Percentiles rank a stretch among this genome's conserved stretches.
These are phyloP conservation scores for Hirtodrosophila alboralis DNA, from an alignment of 2,888 invertebrate genomes.

Conservation along the genomic window DNA sequence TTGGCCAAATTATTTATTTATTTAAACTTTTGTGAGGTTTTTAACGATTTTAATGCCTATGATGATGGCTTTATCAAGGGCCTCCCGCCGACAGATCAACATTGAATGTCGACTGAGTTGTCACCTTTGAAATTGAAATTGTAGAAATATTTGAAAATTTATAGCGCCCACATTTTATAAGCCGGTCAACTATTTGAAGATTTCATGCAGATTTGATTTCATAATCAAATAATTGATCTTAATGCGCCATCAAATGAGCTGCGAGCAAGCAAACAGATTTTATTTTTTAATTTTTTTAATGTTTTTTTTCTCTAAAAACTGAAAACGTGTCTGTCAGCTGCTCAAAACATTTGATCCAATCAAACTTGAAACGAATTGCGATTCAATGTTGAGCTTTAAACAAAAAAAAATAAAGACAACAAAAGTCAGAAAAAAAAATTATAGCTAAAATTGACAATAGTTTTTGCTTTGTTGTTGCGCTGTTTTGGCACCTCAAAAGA, in stretches of 20 bases:
- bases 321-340: constrained; percentile 55
- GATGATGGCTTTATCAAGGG: constrained; percentile 68
- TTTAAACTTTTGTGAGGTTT: constrained; percentile 43
- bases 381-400: constrained; percentile 63
- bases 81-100: constrained; percentile 56
- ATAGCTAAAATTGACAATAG: constrained; percentile 41
- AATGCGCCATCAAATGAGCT: constrained; percentile 80
- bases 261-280: constrained; percentile 14
- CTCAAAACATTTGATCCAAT: constrained; percentile 70
- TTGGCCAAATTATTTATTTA: constrained; percentile 53
- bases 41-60: constrained; percentile 13
- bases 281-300: constrained; percentile 10
- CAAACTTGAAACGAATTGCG: constrained; percentile 77
- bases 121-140: constrained; percentile 43
- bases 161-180: constrained; percentile 59
- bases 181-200: constrained; percentile 70
- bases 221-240: constrained; percentile 84
- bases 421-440: constrained; percentile 30
- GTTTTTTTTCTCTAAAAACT: constrained; percentile 9
- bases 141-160: constrained; percentile 41
- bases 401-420: constrained; percentile 6
- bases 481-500: constrained; percentile 67
- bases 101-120: too few species aligned
- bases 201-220: constrained; percentile 82
- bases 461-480: constrained; percentile 27